Conservation (phyloP, 2,113 vertebrate genomes). For the Hipposideros armiger region DNA sequence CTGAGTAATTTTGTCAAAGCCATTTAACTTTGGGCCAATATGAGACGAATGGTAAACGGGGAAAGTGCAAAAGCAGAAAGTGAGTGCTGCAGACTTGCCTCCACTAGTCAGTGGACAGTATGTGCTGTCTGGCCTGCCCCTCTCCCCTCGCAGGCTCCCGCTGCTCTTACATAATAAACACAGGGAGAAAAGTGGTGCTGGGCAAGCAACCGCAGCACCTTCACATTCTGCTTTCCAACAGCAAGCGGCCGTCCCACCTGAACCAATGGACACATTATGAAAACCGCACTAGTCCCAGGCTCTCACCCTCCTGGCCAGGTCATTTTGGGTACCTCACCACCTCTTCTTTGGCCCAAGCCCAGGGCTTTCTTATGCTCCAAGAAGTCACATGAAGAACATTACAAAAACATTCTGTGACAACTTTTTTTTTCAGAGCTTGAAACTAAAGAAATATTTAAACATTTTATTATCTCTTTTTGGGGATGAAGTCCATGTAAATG, state of each 20-base stretch:
- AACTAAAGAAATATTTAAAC: conserved; percentile 82
- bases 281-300: conserved; percentile 82
- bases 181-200: too few relatives aligned
- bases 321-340: conserved; percentile 81
- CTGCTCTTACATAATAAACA: conserved; percentile 81
- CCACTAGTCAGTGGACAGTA: conserved; percentile 79
- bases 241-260: conserved; percentile 75
- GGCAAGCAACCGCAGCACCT: conserved; percentile 48
- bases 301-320: conserved; percentile 83
- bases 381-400: conserved; percentile 82
- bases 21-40: conserved; percentile 66
- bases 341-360: conserved; percentile 79
- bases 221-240: conserved; percentile 76
- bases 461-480: conserved; percentile 69
- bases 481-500: conserved; percentile 41
- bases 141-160: conserved; percentile 76
- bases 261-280: conserved; percentile 83
- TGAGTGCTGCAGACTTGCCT: conserved; percentile 80
- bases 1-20: conserved; percentile 64
- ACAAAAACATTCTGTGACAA: conserved; percentile 77
- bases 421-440: conserved; percentile 75
- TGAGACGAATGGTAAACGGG: conserved; percentile 71
- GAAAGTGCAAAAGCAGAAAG: conserved; percentile 43
- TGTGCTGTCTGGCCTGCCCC: conserved; percentile 85
- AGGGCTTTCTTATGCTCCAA: conserved; percentile 78